Percentiles rank a stretch among this genome's conserved stretches.
phyloP scores from a whole-genome alignment of 2,888 invertebrate genomes.

The Gandaritis pyraliata region DNA sequence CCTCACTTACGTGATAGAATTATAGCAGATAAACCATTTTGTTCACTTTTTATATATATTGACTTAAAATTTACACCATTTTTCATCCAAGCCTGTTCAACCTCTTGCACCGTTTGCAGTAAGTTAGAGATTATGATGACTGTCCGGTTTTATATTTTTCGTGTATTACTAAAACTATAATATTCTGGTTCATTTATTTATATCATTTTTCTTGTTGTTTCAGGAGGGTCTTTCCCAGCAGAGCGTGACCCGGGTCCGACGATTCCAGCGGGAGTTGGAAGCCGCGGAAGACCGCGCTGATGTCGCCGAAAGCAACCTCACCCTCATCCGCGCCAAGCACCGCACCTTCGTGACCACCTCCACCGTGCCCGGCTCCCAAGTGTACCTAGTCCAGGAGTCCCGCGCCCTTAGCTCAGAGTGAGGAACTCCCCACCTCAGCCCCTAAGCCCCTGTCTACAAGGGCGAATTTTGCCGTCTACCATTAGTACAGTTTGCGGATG shows the following conservation, averaged over 20 bases:
- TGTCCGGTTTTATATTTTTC: too few species aligned
- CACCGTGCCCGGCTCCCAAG: constrained; percentile 95
- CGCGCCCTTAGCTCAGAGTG: constrained; percentile 85
- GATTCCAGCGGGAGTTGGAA: constrained; percentile 99
- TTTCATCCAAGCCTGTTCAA: too few species aligned
- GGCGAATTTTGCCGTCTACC: constrained; percentile 1
- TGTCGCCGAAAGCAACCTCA: constrained; percentile 96
- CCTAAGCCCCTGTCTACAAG: constrained; percentile 37
- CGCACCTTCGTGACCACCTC: constrained; percentile 98
- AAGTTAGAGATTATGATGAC: too few species aligned
- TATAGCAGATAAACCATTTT: too few species aligned
- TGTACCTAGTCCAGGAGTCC: constrained; percentile 95
- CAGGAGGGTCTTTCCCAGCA: constrained; percentile 96
- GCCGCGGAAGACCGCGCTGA: constrained; percentile 99
- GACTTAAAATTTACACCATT: too few species aligned
- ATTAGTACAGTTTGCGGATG: not conserved
- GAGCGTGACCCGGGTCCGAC: constrained; percentile 97
- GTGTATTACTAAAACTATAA: too few species aligned
- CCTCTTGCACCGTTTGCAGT: too few species aligned
- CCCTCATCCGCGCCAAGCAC: constrained; percentile 98
- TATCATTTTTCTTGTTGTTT: not conserved
- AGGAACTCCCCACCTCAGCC: constrained; percentile 58
- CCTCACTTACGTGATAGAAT: too few species aligned
- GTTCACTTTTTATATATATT: too few species aligned
- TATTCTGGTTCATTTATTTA: too few species aligned